These are phyloP conservation scores for Bombyx mori DNA, from an alignment of 1,140 invertebrate genomes.

Conservation along the genomic window ASM3026992v2 NC_085111.1:12878001-12878500, in stretches of 20 bases:
- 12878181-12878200: conserved; percentile 14
- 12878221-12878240: conserved; percentile 21
- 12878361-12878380: neutral
- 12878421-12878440: too few relatives aligned
- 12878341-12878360: conserved; percentile 9
- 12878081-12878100: neutral
- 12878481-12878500: too few relatives aligned
- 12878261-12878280: conserved; percentile 35
- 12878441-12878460: too few relatives aligned
- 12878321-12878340: conserved; percentile 21
- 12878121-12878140: conserved; percentile 27
- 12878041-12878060: conserved; percentile 46
- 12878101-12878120: conserved; percentile 30
- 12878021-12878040: conserved; percentile 57
- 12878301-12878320: conserved; percentile 8
- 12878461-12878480: too few relatives aligned
- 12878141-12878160: conserved; percentile 48
- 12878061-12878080: conserved; percentile 25
- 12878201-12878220: conserved; percentile 5
- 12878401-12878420: too few relatives aligned
- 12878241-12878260: conserved; percentile 44
- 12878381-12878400: too few relatives aligned
- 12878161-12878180: conserved; percentile 48
- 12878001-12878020: conserved; percentile 56
- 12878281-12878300: conserved; percentile 6